Base-by-base conservation (phyloP, 2,888 invertebrate species). In the Augiades crinisus region DNA sequence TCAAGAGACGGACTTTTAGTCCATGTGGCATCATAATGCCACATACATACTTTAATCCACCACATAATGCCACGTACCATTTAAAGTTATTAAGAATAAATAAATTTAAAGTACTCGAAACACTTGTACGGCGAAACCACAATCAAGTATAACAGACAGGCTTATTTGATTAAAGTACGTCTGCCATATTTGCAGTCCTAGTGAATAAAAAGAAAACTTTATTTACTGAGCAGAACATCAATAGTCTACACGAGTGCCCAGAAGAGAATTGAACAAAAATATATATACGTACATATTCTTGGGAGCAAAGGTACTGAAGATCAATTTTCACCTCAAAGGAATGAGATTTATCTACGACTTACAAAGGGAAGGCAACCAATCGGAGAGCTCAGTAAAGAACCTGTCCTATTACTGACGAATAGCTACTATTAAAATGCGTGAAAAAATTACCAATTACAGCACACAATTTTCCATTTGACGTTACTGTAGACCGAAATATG, bases 271-370 rank as follows among this genome's bases (percentile, higher is more conserved):
- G 41, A 50, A 43, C 30, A 43, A 40, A 14, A 43, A 33, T 49
- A 49, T 30, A 27, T 7, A 14, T 40, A 47, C 24, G 24, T 31
- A 47, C 16, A 34, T 19, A 44, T 31, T 36, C 41, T 8, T 49
- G 34, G 27, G 27, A 44, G 50, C 36, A 36, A 44, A 50, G 37
- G 50, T 50, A 30, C 50, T 44, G 50, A 44, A 12, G 50, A 51
- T 51, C 50, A 77, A 79, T 79, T 81, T 77, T 72, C 73, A 75
- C 78, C 70, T 78, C 78, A 78, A 81, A 78, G 72, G 67, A 50
- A 50, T 50, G 36, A 50, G 50, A 50, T 50, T 50, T 43, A 50
- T 50, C 43, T 50, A 36, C 50, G 64, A 70, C 73, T 56, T 50
- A 47, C 40, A 55, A 54, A 56, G 61, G 64, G 64, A 64, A 63